Evolutionary conservation across 2,797 vertebrate genomes (phyloP), one percentile per base, ranked within the genome.

Genomic region (Catamblyrhynchus diadema): DNA sequence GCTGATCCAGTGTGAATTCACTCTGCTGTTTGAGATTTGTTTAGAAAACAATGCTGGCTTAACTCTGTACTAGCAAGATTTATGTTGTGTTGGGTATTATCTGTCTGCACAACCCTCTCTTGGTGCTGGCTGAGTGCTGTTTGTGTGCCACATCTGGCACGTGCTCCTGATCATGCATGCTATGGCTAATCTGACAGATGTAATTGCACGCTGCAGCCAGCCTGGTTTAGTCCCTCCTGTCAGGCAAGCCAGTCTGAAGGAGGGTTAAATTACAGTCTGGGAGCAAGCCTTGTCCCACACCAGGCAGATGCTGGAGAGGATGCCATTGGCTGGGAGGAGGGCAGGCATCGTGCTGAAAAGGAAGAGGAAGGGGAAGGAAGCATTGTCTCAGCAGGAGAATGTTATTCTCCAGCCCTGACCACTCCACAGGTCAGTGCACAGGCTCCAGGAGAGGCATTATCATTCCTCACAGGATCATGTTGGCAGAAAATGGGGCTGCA

Each of bases 11-110:
- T 88, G 66, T 22, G 80, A 95, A 95, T 80, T 93, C 54, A 66
- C 59, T 84, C 77, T 81, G 48, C 82, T 81, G 77, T 66, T 92
- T 88, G 86, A 94, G 77, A 92, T 86, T 93, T 96, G 94, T 95
- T 96, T 95, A 84, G 88, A 96, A 94, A 96, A 95, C 70, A 95
- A 64, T 75, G 90, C 81, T 95, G 93, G 86, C 88, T 95, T 95
- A 95, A 94, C 92, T 90, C 90, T 75, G 39, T 75, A 75, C 88
- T 95, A 94, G 96, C 91, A 88, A 88, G 85, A 69, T 93, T 94
- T 95, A 70, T n/a, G 56, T 93, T 79, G 77, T 5, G 0, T 91
- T 84, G 59, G 35, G 85, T 93, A 94, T 92, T 94, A 90, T 94
- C 82, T 90, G 77, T 84, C 93, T 95, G 87, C 59, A 77, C 80